These are phyloP conservation scores for Genyomyrus donnyi DNA, from an alignment of 2,113 vertebrate genomes.

Conservation along the genomic window DNA sequence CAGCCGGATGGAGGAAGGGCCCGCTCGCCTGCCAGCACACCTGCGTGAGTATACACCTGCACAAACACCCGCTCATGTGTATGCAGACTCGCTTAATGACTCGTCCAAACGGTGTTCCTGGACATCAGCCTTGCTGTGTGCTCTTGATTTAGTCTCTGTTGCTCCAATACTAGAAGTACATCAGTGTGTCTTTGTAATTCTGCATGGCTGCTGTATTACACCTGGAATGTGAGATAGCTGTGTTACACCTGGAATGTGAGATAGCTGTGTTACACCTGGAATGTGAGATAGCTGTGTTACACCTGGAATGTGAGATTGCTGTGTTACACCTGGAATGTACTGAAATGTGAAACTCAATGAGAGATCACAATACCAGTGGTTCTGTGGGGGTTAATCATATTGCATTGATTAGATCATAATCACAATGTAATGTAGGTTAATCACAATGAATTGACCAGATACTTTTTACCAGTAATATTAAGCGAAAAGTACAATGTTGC, in stretches of 20 bases:
- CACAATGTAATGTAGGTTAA: too few relatives aligned
- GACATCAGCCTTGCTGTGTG: background rate
- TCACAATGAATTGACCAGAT: too few relatives aligned
- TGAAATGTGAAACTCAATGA: background rate
- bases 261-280: background rate
- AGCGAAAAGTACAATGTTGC: too few relatives aligned
- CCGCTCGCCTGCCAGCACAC: conserved; percentile 81
- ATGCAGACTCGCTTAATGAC: background rate
- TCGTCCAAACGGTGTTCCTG: background rate
- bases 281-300: background rate
- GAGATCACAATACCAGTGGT: background rate
- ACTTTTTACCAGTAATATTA: too few relatives aligned
- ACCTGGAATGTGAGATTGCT: background rate
- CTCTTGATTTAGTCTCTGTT: background rate
- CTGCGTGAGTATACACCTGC: conserved; percentile 75
- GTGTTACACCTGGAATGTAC: background rate
- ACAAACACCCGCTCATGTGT: background rate
- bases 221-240: too few relatives aligned
- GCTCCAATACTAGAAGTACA: background rate
- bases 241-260: background rate
- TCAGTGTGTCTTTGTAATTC: background rate
- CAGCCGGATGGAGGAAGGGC: conserved; percentile 88
- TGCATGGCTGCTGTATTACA: background rate
- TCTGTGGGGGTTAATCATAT: background rate
- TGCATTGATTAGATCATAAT: too few relatives aligned